phyloP scores from a whole-genome alignment of 2,888 invertebrate species.

The Norana najaformis region DNA sequence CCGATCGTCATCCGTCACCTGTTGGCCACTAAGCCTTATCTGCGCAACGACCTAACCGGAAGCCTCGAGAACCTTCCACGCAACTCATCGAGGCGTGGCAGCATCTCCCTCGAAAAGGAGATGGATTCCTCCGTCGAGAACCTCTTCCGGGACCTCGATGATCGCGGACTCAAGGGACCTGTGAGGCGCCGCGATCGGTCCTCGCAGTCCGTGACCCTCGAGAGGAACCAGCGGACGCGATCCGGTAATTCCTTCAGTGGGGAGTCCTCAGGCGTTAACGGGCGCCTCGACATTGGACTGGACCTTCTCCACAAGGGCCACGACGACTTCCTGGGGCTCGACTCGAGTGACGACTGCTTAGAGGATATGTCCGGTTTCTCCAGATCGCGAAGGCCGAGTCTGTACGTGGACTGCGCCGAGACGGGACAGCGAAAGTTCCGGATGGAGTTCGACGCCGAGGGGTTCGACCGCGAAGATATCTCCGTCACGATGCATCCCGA shows the following conservation, averaged over 20 bases:
- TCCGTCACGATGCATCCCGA: slow-evolving; percentile 39
- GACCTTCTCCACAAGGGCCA: background rate
- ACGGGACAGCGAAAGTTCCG: slow-evolving; percentile 39
- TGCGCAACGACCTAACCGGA: background rate
- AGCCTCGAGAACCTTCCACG: slow-evolving; percentile 15
- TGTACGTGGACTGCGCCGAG: slow-evolving; percentile 37
- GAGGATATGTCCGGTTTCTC: background rate
- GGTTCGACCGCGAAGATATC: slow-evolving; percentile 38
- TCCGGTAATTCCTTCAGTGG: background rate
- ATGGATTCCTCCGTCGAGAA: background rate
- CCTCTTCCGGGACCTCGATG: background rate
- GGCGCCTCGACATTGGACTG: too few relatives aligned
- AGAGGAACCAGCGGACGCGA: background rate
- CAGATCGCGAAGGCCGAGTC: slow-evolving; percentile 9
- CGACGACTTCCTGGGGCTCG: slow-evolving; percentile 9
- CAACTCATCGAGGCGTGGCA: background rate
- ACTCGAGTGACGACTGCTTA: background rate
- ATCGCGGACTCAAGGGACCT: background rate
- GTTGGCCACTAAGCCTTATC: background rate
- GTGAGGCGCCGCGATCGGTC: background rate
- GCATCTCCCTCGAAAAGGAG: background rate
- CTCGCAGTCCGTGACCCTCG: background rate
- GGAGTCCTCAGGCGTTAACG: background rate
- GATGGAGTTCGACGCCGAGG: slow-evolving; percentile 42
- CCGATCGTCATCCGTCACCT: slow-evolving; percentile 23